phyloP scores from a whole-genome alignment of 2,797 vertebrate species.

The Enteromius paludinosus region DNA sequence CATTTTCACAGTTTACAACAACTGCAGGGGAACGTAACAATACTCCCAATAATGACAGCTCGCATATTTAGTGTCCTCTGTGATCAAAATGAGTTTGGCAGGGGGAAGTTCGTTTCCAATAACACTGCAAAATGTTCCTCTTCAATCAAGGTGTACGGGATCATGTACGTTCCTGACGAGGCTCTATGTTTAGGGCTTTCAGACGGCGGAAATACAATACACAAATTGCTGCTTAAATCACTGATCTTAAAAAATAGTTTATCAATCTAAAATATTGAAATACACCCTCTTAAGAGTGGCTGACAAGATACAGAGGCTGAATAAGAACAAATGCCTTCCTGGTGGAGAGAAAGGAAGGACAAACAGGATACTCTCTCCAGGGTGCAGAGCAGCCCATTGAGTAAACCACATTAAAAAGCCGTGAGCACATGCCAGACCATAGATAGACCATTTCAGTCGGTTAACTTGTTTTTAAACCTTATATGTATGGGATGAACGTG shows the following conservation, averaged over 20 bases:
- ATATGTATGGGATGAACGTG: no score
- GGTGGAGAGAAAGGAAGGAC: conserved; percentile 47
- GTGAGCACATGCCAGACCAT: conserved; percentile 7
- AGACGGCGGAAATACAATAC: neutral
- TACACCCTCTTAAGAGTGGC: neutral
- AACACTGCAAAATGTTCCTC: conserved; percentile 26
- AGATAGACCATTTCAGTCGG: neutral
- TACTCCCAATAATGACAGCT: conserved; percentile 65
- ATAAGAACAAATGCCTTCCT: neutral
- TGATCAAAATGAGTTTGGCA: conserved; percentile 31
- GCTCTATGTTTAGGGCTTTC: neutral
- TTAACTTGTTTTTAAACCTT: neutral
- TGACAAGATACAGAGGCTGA: neutral
- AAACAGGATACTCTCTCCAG: conserved; percentile 75
- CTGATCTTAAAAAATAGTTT: neutral
- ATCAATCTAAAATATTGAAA: conserved; percentile 14
- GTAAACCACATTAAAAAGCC: conserved; percentile 36
- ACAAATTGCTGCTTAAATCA: neutral
- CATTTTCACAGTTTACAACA: conserved; percentile 88
- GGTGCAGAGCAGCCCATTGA: conserved; percentile 63
- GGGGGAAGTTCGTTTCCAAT: conserved; percentile 28
- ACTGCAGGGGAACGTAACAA: conserved; percentile 81
- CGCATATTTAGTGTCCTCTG: conserved; percentile 31
- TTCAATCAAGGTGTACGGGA: conserved; percentile 37
- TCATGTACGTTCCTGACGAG: neutral